phyloP scores from a whole-genome alignment of 2,888 invertebrate species.

The Ryuthela nishihirai region DNA sequence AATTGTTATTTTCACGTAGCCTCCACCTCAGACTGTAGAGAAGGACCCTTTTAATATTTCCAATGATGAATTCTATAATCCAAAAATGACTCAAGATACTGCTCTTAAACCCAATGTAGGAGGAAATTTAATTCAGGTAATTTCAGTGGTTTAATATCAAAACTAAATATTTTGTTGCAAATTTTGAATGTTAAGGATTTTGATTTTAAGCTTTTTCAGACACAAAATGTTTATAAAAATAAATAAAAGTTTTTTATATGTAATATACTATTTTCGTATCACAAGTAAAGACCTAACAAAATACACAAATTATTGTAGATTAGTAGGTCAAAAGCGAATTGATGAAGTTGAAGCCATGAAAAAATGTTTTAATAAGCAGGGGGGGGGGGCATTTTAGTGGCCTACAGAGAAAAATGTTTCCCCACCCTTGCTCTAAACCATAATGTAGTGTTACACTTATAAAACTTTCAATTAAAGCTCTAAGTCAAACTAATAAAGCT shows the following conservation, averaged over 20 bases:
- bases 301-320: too few species aligned
- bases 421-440: too few species aligned
- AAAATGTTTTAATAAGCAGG: too few species aligned
- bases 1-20: slow-evolving; percentile 19
- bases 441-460: too few species aligned
- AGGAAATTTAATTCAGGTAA: slow-evolving; percentile 47
- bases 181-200: not conserved
- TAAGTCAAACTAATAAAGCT: too few species aligned
- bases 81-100: slow-evolving; percentile 66
- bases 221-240: not conserved
- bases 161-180: not conserved
- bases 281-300: too few species aligned
- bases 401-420: too few species aligned
- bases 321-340: too few species aligned
- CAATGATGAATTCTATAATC: slow-evolving; percentile 94
- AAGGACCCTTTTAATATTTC: slow-evolving; percentile 96
- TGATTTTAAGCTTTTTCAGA: not conserved
- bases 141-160: not conserved
- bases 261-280: too few species aligned
- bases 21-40: slow-evolving; percentile 38
- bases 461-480: too few species aligned
- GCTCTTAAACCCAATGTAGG: slow-evolving; percentile 59
- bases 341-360: too few species aligned
- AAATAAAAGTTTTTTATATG: not conserved
- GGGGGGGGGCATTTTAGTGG: too few species aligned